Percentiles rank a stretch among this genome's conserved stretches.
Conservation (phyloP, 2,888 invertebrate species). For the Mellilla xanthometata region DNA sequence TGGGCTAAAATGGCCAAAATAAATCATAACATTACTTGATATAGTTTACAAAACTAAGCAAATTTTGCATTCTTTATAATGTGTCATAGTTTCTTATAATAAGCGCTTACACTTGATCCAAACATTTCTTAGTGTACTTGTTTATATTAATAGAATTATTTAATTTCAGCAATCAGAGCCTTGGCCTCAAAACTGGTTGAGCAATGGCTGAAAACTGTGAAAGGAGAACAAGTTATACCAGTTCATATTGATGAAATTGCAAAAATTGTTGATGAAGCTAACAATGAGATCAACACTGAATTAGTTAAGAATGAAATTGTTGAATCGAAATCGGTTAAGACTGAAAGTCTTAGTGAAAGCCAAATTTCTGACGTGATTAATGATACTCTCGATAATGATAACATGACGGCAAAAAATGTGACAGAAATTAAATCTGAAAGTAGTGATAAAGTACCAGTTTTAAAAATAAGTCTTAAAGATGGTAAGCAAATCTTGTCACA, state of each 20-base stretch:
- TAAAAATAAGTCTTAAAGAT: conserved; percentile 87
- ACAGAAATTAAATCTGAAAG: conserved; percentile 27
- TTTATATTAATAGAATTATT: conserved; percentile 1
- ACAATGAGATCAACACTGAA: conserved; percentile 32
- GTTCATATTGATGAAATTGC: conserved; percentile 62
- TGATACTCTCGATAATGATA: conserved; percentile 11
- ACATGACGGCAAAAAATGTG: conserved; percentile 26
- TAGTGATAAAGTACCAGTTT: conserved; percentile 50
- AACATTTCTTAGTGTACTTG: not conserved
- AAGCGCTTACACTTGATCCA: no score
- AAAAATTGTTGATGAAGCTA: conserved; percentile 56
- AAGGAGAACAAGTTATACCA: conserved; percentile 85
- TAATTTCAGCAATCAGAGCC: conserved; percentile 86
- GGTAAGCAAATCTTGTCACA: conserved; percentile 83
- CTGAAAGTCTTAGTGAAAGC: conserved; percentile 25
- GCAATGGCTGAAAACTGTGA: conserved; percentile 95
- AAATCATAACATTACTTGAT: no score
- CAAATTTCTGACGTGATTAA: conserved; percentile 25
- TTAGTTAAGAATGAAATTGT: no score
- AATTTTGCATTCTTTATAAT: no score
- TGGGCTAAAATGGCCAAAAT: no score
- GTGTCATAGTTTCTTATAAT: no score
- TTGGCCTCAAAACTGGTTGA: conserved; percentile 92
- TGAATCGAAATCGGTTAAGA: no score
- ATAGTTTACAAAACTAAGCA: no score